Evolutionary conservation across 2,797 vertebrate genomes (phyloP), one percentile per base, ranked within the genome.

Genomic region (Anguilla pacifica): DNA sequence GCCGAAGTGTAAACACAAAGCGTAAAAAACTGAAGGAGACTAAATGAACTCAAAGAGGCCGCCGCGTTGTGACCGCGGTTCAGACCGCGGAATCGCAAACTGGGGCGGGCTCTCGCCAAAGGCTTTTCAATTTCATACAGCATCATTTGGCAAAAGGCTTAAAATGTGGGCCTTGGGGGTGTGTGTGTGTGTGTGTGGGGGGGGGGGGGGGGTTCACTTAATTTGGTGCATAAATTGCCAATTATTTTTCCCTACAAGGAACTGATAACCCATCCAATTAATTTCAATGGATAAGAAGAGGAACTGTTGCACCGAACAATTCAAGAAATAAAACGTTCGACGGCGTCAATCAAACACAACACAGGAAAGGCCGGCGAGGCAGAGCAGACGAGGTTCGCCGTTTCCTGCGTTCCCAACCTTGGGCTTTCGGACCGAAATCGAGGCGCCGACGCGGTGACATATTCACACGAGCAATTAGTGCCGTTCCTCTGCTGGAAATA

Each of bases 91-190:
- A 79, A 46, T 1, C 28, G 22, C 13, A 22, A 19, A 43, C 11
- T 43, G 35, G 5, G 39, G 39, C 13, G 15, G 17, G 43, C 10
- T 9, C 0, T 11, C 39, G 77, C 19, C 43, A 81, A 19, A 81
- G 95, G 93, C 90, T 92, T 96, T 96, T 96, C 95, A 96, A 96
- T 96, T 96, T 96, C 93, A 94, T 92, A 94, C 93, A 92, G 92
- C 93, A 93, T 93, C 92, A 64, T 90, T 91, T 86, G 84, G 90
- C 92, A 91, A 22, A 22, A 81, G 43, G 77, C n/a, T 49, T 81
- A 81, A 46, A 49, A 81, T 2, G 39, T 10, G 9, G 77, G 19
- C 39, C 90, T 86, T 49, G 83, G 87, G 83, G 93, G 94, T 92
- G 91, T 91, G 51, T 7, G 51, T 6, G 10, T 7, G 49, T 5